A percentile compares a stretch with the other conserved stretches of the same genome.
These are phyloP conservation scores for Microctenopoma stevenorrisi DNA, from an alignment of 2,797 vertebrate genomes.

Conservation along the genomic window DNA sequence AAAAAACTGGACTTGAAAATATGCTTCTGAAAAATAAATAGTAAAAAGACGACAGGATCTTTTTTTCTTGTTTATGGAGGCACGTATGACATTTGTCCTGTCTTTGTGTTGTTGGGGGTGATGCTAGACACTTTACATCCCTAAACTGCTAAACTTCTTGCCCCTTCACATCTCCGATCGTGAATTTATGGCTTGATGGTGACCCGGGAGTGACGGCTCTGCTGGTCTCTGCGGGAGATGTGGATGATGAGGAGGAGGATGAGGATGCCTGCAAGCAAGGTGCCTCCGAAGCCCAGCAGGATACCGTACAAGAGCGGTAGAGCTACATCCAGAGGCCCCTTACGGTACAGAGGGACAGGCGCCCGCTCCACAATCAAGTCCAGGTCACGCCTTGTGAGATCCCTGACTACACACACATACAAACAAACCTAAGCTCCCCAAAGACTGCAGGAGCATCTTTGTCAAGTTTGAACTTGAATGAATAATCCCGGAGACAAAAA, in stretches of 20 bases:
- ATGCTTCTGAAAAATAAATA: background rate
- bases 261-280: constrained; percentile 46
- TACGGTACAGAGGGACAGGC: constrained; percentile 67
- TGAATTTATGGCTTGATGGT: background rate
- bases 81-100: background rate
- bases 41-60: background rate
- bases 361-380: constrained; percentile 81
- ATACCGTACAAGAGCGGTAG: constrained; percentile 82
- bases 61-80: constrained; percentile 6
- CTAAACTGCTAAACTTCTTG: background rate
- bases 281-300: constrained; percentile 79
- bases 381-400: constrained; percentile 67
- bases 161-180: background rate
- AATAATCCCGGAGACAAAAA: constrained; percentile 35
- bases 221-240: constrained; percentile 25
- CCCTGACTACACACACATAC: constrained; percentile 65
- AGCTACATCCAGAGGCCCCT: constrained; percentile 69
- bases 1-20: background rate
- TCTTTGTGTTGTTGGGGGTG: background rate
- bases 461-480: constrained; percentile 49
- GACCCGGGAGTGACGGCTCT: background rate
- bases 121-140: background rate
- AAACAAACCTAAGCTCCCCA: constrained; percentile 41
- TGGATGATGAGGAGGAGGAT: constrained; percentile 49
- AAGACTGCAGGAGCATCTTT: constrained; percentile 39